These are phyloP conservation scores for Nebria ingens DNA, from an alignment of 1,140 invertebrate species.

Conservation along the genomic window DNA sequence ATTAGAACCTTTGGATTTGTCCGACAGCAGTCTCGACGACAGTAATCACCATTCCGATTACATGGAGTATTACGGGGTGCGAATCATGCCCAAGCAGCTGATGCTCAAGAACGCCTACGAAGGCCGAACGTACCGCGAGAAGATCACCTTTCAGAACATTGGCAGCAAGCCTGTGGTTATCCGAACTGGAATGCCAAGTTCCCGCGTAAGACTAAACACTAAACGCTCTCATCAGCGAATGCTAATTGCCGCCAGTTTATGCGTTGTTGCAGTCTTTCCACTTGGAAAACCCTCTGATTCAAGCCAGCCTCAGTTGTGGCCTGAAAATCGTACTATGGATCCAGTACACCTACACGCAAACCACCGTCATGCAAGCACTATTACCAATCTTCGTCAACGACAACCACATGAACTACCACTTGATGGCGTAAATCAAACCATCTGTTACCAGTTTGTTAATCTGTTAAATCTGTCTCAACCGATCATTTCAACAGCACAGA, in stretches of 20 bases:
- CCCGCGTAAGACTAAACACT: conserved; percentile 24
- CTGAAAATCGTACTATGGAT: conserved; percentile 17
- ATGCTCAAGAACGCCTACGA: conserved; percentile 27
- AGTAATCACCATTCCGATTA: neutral
- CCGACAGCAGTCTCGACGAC: neutral
- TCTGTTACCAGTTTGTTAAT: neutral
- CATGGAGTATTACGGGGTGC: conserved; percentile 18
- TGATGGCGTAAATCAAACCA: conserved; percentile 22
- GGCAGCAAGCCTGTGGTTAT: conserved; percentile 22
- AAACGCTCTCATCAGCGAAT: too few relatives aligned
- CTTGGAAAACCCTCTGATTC: conserved; percentile 16
- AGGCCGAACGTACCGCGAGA: conserved; percentile 20
- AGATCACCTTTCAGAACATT: conserved; percentile 23
- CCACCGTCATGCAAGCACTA: conserved; percentile 15
- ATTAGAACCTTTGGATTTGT: too few relatives aligned
- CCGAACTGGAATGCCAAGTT: conserved; percentile 22
- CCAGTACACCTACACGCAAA: conserved; percentile 22
- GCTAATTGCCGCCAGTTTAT: too few relatives aligned
- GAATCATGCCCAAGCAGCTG: conserved; percentile 24
- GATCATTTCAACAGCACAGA: too few relatives aligned
- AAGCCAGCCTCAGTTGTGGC: neutral
- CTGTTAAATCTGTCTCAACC: too few relatives aligned
- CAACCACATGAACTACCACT: conserved; percentile 23
- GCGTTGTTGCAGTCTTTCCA: conserved; percentile 24
- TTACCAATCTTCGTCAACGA: conserved; percentile 30